These are phyloP conservation scores for Tinea trinotella DNA, from an alignment of 2,888 invertebrate genomes.

Conservation along the genomic window DNA sequence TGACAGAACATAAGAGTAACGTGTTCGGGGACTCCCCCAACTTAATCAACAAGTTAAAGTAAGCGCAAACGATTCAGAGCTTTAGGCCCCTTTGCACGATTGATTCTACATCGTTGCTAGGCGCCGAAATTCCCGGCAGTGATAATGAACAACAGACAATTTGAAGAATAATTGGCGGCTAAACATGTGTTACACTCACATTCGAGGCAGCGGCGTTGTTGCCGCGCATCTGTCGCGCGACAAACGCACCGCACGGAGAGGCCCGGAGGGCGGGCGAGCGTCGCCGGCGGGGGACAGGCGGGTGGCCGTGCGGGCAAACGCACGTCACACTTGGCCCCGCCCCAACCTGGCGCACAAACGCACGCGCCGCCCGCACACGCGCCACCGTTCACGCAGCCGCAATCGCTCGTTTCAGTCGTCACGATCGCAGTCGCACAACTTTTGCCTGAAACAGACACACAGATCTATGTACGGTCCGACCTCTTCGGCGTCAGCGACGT, in stretches of 20 bases:
- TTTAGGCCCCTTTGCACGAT: no score
- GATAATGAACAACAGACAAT: no score
- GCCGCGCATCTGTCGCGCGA: constrained; percentile 78
- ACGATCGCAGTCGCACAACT: constrained; percentile 31
- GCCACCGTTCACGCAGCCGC: constrained; percentile 83
- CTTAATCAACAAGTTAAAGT: no score
- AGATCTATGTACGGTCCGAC: neutral
- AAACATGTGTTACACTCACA: no score
- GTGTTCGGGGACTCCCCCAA: no score
- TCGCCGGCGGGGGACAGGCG: constrained; percentile 40
- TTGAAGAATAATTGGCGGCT: no score
- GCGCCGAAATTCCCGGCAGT: no score
- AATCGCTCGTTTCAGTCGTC: constrained; percentile 76
- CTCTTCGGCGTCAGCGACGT: neutral
- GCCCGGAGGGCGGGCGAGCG: constrained; percentile 74
- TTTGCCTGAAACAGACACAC: neutral
- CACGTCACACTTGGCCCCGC: constrained; percentile 35
- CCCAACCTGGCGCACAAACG: constrained; percentile 83
- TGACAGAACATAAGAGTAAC: no score
- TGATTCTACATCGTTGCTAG: neutral
- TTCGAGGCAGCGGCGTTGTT: constrained; percentile 83
- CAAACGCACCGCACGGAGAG: constrained; percentile 77
- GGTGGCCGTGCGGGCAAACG: constrained; percentile 26
- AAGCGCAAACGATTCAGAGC: no score
- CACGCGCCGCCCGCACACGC: constrained; percentile 81